These are phyloP conservation scores for Pyrrhosoma nymphula DNA, from an alignment of 2,888 invertebrate genomes.

Conservation along the genomic window DNA sequence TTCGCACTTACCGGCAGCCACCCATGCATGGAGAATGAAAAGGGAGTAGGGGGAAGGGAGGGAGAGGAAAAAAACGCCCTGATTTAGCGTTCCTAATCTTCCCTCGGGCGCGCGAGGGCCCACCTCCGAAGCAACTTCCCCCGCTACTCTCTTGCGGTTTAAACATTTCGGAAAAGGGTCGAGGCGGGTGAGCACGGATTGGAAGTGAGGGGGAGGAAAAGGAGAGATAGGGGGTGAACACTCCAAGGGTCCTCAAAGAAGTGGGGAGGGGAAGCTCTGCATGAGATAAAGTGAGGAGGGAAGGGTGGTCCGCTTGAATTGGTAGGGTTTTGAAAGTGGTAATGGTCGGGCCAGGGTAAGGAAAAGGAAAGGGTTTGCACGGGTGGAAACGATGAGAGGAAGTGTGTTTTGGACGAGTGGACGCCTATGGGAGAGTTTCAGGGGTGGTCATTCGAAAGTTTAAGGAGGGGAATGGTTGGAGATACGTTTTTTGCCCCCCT, in stretches of 20 bases:
- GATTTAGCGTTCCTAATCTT: constrained; percentile 59
- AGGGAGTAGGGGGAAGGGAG: too few relatives aligned
- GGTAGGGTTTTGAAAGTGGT: background rate
- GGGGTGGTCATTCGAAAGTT: background rate
- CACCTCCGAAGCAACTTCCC: background rate
- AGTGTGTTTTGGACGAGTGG: constrained; percentile 22
- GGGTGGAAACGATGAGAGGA: background rate
- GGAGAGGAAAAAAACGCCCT: constrained; percentile 14
- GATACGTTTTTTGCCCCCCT: background rate
- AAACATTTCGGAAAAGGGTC: constrained; percentile 13
- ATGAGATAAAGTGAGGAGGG: background rate
- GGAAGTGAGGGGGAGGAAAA: background rate
- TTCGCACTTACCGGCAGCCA: background rate
- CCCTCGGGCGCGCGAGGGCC: background rate
- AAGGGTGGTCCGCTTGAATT: background rate
- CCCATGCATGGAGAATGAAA: constrained; percentile 6
- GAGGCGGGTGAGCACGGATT: background rate
- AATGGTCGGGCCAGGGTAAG: background rate
- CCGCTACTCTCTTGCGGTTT: constrained; percentile 8
- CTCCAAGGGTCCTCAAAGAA: background rate
- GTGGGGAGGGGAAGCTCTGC: background rate
- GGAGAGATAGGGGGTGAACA: too few relatives aligned
- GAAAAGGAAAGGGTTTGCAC: background rate
- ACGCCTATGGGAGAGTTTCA: background rate
- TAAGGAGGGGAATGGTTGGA: background rate